phyloP scores from a whole-genome alignment of 2,888 invertebrate species.

The Ophion slaviceki region DNA sequence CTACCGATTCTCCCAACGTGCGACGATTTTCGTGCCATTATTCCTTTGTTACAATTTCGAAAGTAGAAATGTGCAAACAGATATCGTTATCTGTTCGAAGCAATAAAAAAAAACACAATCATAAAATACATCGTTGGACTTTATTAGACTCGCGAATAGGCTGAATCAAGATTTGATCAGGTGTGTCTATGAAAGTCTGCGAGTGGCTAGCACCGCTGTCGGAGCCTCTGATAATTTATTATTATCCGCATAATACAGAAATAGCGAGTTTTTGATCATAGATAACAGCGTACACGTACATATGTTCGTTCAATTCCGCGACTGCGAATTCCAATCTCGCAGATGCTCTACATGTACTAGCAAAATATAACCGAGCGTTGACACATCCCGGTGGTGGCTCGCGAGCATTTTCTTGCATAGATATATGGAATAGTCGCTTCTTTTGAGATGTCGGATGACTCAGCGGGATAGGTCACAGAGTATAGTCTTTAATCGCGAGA shows the following conservation, averaged over 20 bases:
- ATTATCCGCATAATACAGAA: slow-evolving; percentile 13
- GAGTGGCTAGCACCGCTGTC: neutral
- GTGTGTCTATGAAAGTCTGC: slow-evolving; percentile 1
- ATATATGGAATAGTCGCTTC: neutral
- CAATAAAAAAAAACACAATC: neutral
- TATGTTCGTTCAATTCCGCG: slow-evolving; percentile 13
- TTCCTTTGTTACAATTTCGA: neutral
- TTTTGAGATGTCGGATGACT: neutral
- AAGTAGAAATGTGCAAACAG: neutral
- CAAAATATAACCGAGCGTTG: neutral
- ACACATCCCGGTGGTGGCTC: neutral
- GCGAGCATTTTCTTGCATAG: neutral
- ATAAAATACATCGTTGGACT: neutral
- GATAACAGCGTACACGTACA: slow-evolving; percentile 5
- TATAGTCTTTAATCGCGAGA: neutral
- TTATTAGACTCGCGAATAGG: neutral
- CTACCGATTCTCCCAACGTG: neutral
- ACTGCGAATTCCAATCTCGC: neutral
- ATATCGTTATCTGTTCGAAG: neutral
- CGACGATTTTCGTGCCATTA: neutral
- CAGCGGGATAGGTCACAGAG: neutral
- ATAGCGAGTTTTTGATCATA: slow-evolving; percentile 4
- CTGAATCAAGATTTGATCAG: slow-evolving; percentile 32
- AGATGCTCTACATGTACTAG: neutral
- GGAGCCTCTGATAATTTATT: slow-evolving; percentile 29